Conservation (phyloP, 2,113 vertebrate species). For the Tauraco erythrolophus region DNA sequence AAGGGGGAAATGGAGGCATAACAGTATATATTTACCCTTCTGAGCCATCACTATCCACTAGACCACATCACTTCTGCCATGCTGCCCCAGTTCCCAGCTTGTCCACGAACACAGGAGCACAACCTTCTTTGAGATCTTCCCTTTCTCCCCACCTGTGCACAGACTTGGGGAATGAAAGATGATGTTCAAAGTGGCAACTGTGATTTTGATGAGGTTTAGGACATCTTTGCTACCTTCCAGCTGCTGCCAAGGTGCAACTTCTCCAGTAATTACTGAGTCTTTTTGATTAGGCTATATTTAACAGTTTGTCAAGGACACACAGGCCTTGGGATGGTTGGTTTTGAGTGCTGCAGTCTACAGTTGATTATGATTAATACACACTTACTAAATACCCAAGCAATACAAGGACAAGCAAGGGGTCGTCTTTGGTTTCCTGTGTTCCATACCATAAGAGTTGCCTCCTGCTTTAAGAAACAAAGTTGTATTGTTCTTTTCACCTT, state of each 20-base stretch:
- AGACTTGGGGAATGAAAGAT: neutral
- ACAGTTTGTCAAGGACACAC: constrained; percentile 3
- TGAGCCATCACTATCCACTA: neutral
- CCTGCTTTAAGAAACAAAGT: neutral
- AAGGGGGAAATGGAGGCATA: neutral
- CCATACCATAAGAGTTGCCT: neutral
- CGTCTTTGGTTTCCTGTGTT: neutral
- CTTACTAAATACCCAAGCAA: neutral
- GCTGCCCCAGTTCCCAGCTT: neutral
- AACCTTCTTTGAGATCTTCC: neutral
- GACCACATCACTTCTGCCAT: neutral
- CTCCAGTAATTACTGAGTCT: neutral
- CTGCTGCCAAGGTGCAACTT: neutral
- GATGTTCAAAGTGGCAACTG: neutral
- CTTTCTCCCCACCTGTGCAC: neutral
- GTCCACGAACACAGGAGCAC: neutral
- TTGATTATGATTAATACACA: constrained; percentile 1
- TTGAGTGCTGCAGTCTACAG: neutral
- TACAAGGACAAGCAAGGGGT: neutral
- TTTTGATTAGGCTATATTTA: constrained; percentile 34
- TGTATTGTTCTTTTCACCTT: neutral
- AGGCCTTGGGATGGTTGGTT: neutral
- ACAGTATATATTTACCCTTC: neutral
- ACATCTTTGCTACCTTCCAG: neutral
- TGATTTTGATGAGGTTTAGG: neutral